Percentiles rank a stretch among this genome's conserved stretches.
These are phyloP conservation scores for Xestia ashworthii DNA, from an alignment of 2,888 invertebrate genomes.

Conservation along the genomic window DNA sequence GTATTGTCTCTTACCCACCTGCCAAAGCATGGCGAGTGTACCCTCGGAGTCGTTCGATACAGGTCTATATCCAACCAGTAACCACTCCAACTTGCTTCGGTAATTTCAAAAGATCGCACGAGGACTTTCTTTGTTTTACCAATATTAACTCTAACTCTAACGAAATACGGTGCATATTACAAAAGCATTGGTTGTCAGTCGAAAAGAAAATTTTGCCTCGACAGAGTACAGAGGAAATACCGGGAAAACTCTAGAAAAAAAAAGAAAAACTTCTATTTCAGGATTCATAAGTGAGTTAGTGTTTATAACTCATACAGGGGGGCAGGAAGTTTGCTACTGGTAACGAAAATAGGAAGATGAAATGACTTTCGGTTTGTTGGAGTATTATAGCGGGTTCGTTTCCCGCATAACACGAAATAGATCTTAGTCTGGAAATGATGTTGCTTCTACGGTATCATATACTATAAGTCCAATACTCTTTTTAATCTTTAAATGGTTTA, in stretches of 20 bases:
- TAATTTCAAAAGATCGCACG: neutral
- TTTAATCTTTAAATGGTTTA: neutral
- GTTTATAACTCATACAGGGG: neutral
- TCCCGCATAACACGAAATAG: neutral
- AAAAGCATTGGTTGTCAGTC: neutral
- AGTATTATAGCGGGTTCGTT: neutral
- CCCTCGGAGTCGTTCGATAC: constrained; percentile 46
- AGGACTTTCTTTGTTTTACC: neutral
- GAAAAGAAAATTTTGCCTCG: constrained; percentile 5
- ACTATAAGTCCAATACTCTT: neutral
- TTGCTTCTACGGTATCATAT: neutral
- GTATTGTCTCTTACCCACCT: constrained; percentile 5
- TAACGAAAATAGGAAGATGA: neutral
- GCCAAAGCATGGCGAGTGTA: constrained; percentile 16
- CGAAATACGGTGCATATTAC: neutral
- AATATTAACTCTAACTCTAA: neutral
- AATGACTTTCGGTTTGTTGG: neutral
- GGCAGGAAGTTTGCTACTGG: neutral
- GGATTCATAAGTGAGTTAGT: constrained; percentile 1
- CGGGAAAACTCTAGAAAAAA: constrained; percentile 30
- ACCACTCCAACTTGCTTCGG: constrained; percentile 5
- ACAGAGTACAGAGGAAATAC: constrained; percentile 15
- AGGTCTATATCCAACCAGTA: constrained; percentile 26
- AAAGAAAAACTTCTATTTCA: constrained; percentile 29
- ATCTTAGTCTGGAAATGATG: neutral